phyloP scores from a whole-genome alignment of 2,113 vertebrate genomes.

The Pycnonotus jocosus region DNA sequence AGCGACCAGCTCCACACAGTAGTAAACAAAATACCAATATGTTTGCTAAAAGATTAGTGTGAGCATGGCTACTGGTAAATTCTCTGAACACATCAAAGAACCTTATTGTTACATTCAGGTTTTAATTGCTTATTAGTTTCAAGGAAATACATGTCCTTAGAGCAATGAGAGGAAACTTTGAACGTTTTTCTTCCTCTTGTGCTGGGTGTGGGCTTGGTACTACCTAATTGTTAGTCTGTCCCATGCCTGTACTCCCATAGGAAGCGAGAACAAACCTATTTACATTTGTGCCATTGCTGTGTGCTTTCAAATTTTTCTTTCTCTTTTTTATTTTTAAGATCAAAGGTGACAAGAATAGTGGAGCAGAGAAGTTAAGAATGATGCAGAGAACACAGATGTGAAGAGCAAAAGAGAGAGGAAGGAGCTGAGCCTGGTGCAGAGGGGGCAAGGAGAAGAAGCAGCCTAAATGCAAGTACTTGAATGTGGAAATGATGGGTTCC shows the following conservation, averaged over 20 bases:
- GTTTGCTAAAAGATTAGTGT: neutral
- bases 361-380: conserved; percentile 30
- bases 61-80: neutral
- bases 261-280: conserved; percentile 39
- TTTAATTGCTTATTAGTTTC: conserved; percentile 49
- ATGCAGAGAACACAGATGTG: conserved; percentile 48
- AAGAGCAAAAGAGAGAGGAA: conserved; percentile 42
- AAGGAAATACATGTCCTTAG: conserved; percentile 46
- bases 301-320: conserved; percentile 19
- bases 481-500: neutral
- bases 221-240: conserved; percentile 54
- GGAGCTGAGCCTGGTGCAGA: neutral
- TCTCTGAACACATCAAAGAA: conserved; percentile 33
- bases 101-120: conserved; percentile 37
- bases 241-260: conserved; percentile 41
- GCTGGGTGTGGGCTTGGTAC: conserved; percentile 56
- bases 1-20: neutral
- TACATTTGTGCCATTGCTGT: conserved; percentile 25
- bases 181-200: conserved; percentile 55
- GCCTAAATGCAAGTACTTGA: conserved; percentile 54
- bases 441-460: neutral
- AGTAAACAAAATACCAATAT: neutral
- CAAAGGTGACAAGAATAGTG: conserved; percentile 29
- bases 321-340: conserved; percentile 4
- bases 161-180: conserved; percentile 63